A percentile compares a stretch with the other conserved stretches of the same genome.
phyloP scores from a whole-genome alignment of 1,140 invertebrate species.

The Stegodyphus mimosarum region DNA sequence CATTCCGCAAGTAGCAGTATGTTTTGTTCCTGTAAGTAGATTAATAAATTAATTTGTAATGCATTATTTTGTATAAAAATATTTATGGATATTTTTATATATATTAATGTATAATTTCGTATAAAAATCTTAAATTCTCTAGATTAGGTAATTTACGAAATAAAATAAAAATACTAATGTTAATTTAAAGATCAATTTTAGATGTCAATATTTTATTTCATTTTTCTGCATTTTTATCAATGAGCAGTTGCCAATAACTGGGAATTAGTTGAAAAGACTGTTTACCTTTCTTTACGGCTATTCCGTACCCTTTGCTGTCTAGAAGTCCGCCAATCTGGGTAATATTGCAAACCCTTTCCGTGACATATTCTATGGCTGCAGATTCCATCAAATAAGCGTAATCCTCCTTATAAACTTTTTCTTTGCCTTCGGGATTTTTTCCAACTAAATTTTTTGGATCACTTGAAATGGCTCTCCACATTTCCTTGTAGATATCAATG shows the following conservation, averaged over 20 bases:
- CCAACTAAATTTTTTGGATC: conserved; percentile 83
- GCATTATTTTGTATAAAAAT: background rate
- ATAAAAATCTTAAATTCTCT: background rate
- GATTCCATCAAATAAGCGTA: conserved; percentile 88
- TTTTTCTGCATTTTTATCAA: too few species aligned
- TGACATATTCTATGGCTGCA: conserved; percentile 81
- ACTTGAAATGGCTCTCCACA: conserved; percentile 85
- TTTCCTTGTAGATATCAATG: conserved; percentile 82
- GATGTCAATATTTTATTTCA: too few species aligned
- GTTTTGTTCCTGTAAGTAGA: too few species aligned
- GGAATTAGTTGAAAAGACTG: background rate
- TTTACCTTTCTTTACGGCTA: conserved; percentile 75
- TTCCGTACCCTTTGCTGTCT: conserved; percentile 80
- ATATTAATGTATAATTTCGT: background rate
- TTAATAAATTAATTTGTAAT: background rate
- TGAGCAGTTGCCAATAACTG: too few species aligned
- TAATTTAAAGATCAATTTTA: too few species aligned
- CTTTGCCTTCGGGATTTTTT: conserved; percentile 84
- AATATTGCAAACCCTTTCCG: conserved; percentile 80
- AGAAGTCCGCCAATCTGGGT: conserved; percentile 80
- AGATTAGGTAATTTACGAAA: too few species aligned
- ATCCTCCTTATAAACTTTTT: conserved; percentile 79
- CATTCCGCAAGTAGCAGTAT: too few species aligned
- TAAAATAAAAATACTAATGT: too few species aligned
- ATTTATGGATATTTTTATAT: background rate